These are phyloP conservation scores for Pterobdella sp. DNA, from an alignment of 2,888 invertebrate genomes.

Conservation along the genomic window DNA sequence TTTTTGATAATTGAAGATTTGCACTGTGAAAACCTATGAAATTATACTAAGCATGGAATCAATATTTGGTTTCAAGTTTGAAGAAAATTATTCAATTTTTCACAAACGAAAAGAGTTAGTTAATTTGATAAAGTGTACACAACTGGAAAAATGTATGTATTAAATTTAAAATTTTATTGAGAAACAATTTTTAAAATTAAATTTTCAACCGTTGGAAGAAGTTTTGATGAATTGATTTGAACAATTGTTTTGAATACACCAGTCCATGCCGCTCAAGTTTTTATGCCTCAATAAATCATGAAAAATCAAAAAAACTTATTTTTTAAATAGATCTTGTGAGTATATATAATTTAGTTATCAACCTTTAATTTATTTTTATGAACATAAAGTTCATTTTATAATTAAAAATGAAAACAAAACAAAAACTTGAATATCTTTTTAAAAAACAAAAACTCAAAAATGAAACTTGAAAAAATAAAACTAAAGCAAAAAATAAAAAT, in stretches of 20 bases:
- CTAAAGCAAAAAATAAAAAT: neutral
- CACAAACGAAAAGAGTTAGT: too few species aligned
- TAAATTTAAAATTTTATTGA: neutral
- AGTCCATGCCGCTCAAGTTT: too few species aligned
- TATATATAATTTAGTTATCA: too few species aligned
- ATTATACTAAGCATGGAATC: too few species aligned
- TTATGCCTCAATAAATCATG: neutral
- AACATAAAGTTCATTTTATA: neutral
- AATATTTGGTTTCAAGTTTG: too few species aligned
- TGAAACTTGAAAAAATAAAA: neutral
- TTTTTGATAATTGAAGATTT: too few species aligned
- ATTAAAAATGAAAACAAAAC: neutral
- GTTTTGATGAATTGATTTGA: too few species aligned
- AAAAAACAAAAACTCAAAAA: neutral
- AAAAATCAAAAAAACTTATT: neutral
- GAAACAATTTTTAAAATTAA: neutral
- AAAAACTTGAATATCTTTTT: neutral
- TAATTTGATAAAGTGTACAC: too few species aligned
- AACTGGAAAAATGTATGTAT: constrained; percentile 2
- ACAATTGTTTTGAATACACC: too few species aligned
- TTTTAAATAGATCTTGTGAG: too few species aligned
- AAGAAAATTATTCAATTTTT: too few species aligned
- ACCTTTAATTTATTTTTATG: neutral
- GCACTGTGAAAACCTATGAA: too few species aligned
- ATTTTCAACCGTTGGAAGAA: neutral